phyloP scores from a whole-genome alignment of 1,140 invertebrate species.

The Grapholita molesta region DNA sequence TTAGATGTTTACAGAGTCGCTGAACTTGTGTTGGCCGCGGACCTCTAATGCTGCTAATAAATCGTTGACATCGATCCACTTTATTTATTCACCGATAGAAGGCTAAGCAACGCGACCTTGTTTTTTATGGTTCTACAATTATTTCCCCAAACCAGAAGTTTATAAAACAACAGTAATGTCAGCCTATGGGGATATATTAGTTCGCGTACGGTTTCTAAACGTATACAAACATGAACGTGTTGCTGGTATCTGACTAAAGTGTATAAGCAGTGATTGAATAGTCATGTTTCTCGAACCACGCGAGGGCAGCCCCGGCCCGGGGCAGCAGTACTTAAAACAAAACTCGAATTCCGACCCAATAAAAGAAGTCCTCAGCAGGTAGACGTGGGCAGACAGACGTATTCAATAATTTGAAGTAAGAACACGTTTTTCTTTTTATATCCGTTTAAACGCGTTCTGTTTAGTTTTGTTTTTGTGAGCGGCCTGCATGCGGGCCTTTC shows the following conservation, averaged over 20 bases:
- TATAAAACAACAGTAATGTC: not conserved
- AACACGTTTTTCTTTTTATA: constrained; percentile 77
- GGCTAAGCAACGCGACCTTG: constrained; percentile 2
- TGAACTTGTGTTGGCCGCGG: constrained; percentile 60
- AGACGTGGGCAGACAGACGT: constrained; percentile 73
- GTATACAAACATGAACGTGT: not conserved
- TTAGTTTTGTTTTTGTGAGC: constrained; percentile 76
- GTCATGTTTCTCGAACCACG: not conserved
- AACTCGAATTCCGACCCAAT: constrained; percentile 60
- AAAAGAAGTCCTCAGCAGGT: constrained; percentile 61
- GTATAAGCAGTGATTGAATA: constrained; percentile 7
- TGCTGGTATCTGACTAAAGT: not conserved
- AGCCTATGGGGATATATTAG: not conserved
- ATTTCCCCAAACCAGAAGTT: not conserved
- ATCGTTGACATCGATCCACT: constrained; percentile 59
- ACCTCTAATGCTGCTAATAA: constrained; percentile 66
- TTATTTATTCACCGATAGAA: constrained; percentile 22
- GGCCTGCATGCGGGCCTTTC: constrained; percentile 71
- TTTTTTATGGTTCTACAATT: not conserved
- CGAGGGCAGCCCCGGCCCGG: constrained; percentile 10
- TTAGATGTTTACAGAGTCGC: constrained; percentile 70
- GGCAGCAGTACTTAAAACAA: constrained; percentile 1
- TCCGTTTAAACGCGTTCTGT: constrained; percentile 76
- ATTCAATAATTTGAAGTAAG: constrained; percentile 77
- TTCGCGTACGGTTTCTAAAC: not conserved